Base-by-base conservation (phyloP, 2,888 invertebrate species). In the Lymantria dispar region DNA sequence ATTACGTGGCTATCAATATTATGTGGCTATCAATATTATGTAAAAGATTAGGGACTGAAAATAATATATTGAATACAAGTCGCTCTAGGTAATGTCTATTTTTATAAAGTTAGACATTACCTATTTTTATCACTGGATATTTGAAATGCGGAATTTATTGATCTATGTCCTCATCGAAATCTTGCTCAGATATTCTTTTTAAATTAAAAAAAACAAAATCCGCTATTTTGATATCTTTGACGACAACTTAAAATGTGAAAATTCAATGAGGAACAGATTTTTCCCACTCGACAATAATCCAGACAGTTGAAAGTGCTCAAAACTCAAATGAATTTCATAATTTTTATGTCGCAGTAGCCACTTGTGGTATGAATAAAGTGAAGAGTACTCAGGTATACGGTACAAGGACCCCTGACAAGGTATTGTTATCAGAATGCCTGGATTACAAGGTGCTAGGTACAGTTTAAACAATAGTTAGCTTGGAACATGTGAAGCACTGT, bases 331-430 rank as follows among this genome's bases (percentile, higher is more conserved):
- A 36, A 42, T 33, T 29, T 42, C 10, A n/a, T 13, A 14, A 46
- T 22, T 12, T 33, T 38, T 38, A 42, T 9, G 47, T 45, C 30
- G 42, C 42, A 42, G 29, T 37, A 9, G 37, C 47, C 47, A 48
- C 11, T 13, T 39, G 41, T 8, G 14, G 47, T n/a, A 30, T 33
- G 33, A 33, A 15, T 8, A 46, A 46, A 22, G 13, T 12, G 7
- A 38, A 38, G 38, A n/a, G n/a, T 12, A 10, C 38, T 38, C 12
- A 7, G 12, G 38, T 38, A 3, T n/a, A 12, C 12, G 3, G 11
- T 1, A 12, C 38, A 38, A 38, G 38, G 5, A 12, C n/a, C n/a
- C n/a, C n/a, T 38, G 8, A 38, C 38, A 38, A 38, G 38, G 13
- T 38, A 30, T 38, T 38, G 12, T 38, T 12, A 38, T 7, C 11